Evolutionary conservation across 2,888 invertebrate genomes (phyloP).

Genomic region (Leptopilina myrica): DNA sequence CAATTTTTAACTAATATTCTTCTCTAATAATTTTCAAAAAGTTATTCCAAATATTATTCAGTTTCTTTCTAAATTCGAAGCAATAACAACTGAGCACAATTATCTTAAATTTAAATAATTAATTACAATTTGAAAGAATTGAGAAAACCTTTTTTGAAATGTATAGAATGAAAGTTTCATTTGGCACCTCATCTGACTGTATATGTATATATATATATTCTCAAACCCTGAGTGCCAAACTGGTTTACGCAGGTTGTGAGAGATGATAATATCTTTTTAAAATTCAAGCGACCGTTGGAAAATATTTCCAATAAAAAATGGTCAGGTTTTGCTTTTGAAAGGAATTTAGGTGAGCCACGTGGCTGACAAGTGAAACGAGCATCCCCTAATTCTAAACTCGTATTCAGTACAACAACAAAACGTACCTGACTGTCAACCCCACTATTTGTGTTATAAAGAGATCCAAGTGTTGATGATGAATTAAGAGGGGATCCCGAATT

Average conservation of each 20-base stretch:
- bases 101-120: no score
- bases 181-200: neutral
- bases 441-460: constrained; percentile 62
- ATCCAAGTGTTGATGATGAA: constrained; percentile 64
- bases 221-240: constrained; percentile 9
- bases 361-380: neutral
- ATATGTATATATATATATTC: neutral
- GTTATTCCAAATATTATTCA: no score
- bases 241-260: neutral
- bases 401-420: constrained; percentile 3
- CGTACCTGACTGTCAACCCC: constrained; percentile 68
- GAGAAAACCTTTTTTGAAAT: no score
- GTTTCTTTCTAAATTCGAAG: no score
- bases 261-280: neutral
- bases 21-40: no score
- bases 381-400: constrained; percentile 32
- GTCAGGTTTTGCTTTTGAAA: neutral
- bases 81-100: no score
- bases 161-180: neutral
- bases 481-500: constrained; percentile 66
- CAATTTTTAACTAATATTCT: no score
- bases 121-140: no score
- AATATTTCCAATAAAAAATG: neutral
- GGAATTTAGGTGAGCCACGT: constrained; percentile 16
- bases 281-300: neutral